Conservation (phyloP, 2,113 vertebrate species). For the Dipodomys spectabilis region DNA sequence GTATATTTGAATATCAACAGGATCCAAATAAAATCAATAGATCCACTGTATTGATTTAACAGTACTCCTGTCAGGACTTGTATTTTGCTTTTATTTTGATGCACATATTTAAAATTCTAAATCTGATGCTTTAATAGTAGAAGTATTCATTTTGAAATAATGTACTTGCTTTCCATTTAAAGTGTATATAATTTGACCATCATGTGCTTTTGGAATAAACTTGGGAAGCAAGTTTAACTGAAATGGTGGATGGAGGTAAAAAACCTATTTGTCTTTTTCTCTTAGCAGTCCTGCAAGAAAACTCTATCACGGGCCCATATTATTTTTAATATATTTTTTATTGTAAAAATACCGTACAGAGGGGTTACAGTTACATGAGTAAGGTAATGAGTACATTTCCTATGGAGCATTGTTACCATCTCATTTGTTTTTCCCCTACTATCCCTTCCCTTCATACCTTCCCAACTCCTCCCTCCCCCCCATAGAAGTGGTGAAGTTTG, state of each 20-base stretch:
- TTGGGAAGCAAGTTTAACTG: neutral
- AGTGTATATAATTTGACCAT: conserved; percentile 37
- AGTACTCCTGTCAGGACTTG: conserved; percentile 4
- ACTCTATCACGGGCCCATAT: too few species aligned
- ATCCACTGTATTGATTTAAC: neutral
- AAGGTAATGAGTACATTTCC: too few species aligned
- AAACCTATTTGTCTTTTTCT: neutral
- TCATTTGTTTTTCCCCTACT: too few species aligned
- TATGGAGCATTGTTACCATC: too few species aligned
- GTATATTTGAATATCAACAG: neutral
- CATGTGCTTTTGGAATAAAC: conserved; percentile 45
- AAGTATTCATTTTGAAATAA: conserved; percentile 52
- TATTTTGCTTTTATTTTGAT: conserved; percentile 63
- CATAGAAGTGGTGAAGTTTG: too few species aligned
- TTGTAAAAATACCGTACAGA: too few species aligned
- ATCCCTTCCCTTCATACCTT: too few species aligned
- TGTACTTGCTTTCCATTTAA: conserved; percentile 22
- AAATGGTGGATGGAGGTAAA: neutral
- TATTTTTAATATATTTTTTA: too few species aligned
- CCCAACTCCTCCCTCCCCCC: too few species aligned
- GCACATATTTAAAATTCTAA: conserved; percentile 54
- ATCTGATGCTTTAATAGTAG: conserved; percentile 38
- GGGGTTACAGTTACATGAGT: too few species aligned
- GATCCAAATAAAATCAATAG: conserved; percentile 23
- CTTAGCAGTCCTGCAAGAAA: too few species aligned